These are phyloP conservation scores for Drosophila neutralis DNA, from an alignment of 2,888 invertebrate genomes.

Conservation along the genomic window DNA sequence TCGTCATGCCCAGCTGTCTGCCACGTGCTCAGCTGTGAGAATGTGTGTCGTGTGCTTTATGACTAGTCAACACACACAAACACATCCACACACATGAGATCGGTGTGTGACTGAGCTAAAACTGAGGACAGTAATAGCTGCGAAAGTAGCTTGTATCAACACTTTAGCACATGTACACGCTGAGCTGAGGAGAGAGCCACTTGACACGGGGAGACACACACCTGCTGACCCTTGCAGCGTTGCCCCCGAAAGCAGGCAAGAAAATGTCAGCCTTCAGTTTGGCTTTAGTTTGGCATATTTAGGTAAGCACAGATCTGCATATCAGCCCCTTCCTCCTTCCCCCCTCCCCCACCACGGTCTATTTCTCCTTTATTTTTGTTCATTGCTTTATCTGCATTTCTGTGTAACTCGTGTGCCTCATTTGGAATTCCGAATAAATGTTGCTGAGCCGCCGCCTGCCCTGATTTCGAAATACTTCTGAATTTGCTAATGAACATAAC, in stretches of 20 bases:
- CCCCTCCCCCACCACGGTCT: not conserved
- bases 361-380: not conserved
- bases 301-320: conserved; percentile 53
- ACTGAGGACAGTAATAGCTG: conserved; percentile 53
- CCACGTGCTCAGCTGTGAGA: conserved; percentile 66
- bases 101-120: conserved; percentile 66
- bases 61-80: conserved; percentile 29
- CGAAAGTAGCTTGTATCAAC: conserved; percentile 77
- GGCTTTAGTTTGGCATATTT: conserved; percentile 69
- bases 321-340: not conserved
- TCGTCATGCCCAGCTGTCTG: conserved; percentile 73
- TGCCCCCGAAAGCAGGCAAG: conserved; percentile 64
- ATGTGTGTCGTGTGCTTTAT: conserved; percentile 46
- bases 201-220: conserved; percentile 38
- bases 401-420: conserved; percentile 28
- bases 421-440: conserved; percentile 62
- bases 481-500: conserved; percentile 81
- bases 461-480: conserved; percentile 67
- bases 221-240: conserved; percentile 71
- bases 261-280: conserved; percentile 49
- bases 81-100: conserved; percentile 12
- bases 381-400: conserved; percentile 10
- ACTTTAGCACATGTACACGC: conserved; percentile 76
- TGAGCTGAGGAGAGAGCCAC: conserved; percentile 62
- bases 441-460: conserved; percentile 27